Evolutionary conservation across 53 echinoderm and acorn worm genomes (phyloP), one percentile per base, ranked within the genome.

Genomic region (Echinarachnius parma): DNA sequence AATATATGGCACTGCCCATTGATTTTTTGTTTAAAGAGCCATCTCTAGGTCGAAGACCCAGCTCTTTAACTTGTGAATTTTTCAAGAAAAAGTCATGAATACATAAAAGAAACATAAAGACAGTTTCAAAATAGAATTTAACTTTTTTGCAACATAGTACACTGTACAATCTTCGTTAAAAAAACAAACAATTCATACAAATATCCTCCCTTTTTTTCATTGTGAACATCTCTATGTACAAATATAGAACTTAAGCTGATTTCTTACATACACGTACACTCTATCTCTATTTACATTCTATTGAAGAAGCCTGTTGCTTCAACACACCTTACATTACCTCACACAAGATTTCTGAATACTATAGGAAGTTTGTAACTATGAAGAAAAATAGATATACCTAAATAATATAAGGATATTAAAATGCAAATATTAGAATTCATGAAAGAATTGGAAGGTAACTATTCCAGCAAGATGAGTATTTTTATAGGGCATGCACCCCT

Each of bases 121-220:
- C 22, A 50, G 9, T 19, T 11, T 52, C 9, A 16, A 16, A 10
- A 50, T 46, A 46, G 45, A 65, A 65, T 27, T 13, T 4, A 33
- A 50, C 69, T 69, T 34, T 23, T 42, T 72, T 72, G 74, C 74
- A 72, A 72, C 74, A 72, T 72, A 72, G n/a, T 72, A 72, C 74
- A 72, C 74, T 72, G 74, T 57, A 72, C 74, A 72, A 30, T 52
- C 68, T 32, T 31, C 52, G 2, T 18, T 30, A 5, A 19, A 65
- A 52, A 64, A 52, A 72, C n/a, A n/a, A n/a, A n/a, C n/a, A n/a
- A n/a, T n/a, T n/a, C n/a, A n/a, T n/a, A n/a, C n/a, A n/a, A n/a
- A n/a, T n/a, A n/a, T n/a, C n/a, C n/a, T n/a, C n/a, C n/a, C n/a
- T n/a, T n/a, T n/a, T n/a, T n/a, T n/a, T n/a, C n/a, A n/a, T n/a